Evolutionary conservation across 1,140 invertebrate genomes (phyloP), one percentile per base, ranked within the genome.

Genomic region (Pseudomyrmex pallidus): DNA sequence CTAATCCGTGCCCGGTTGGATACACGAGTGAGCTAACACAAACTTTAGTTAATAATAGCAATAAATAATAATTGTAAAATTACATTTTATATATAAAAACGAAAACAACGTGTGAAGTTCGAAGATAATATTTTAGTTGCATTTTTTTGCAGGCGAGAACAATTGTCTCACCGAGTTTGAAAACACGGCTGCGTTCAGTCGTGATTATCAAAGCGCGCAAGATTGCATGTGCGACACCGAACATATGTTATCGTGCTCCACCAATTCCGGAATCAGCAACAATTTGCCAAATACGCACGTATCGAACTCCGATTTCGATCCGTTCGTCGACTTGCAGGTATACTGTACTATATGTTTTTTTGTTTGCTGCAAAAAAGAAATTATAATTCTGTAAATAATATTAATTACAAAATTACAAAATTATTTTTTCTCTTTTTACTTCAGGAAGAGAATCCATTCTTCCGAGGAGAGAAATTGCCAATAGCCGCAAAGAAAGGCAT

Each of bases 201-300:
- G 98, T 0, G 96, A 98, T 86, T 99, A 98, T 93, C 99, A 99
- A 93, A 96, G 97, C 2, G 95, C 97, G 0, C 98, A 99, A 92
- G 97, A 99, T 74, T 99, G 99, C 92, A 98, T 99, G 96, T 99
- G 99, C 87, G 99, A 99, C 92, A 97, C 96, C 1, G 99, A 99
- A 91, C 99, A 99, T 94, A 99, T 99, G 99, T 98, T 99, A 91
- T 97, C 98, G 92, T 99, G 98, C 93, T 95, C 97, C 0, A 94
- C 93, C 56, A 89, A 86, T 12, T 74, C 92, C 0, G 90, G 87
- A 52, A 91, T 86, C 84, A 92, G 92, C 57, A 93, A 93, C 35
- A 88, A 87, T 25, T 87, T 95, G 52, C 62, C 89, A n/a, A 93
- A 92, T 56, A 85, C 90, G 50, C 91, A 94, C 3, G 92, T 95